Conservation (phyloP, 64 coral and sea anemone species). For the Acropora yongei region DNA sequence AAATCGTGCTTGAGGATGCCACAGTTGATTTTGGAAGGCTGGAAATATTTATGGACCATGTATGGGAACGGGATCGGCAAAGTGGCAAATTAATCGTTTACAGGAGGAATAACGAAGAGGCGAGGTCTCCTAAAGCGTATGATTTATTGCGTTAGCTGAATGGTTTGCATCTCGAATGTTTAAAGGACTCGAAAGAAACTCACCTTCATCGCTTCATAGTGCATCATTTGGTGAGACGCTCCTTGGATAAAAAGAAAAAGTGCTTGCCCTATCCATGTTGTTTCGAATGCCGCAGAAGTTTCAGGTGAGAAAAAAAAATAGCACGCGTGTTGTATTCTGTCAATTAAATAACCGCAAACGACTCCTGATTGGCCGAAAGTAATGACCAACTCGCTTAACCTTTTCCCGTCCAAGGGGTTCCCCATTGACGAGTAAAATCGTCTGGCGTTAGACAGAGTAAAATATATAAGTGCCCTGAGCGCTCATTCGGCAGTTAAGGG, state of each 20-base stretch:
- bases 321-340: constrained; percentile 16
- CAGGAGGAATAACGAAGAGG: background rate
- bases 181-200: background rate
- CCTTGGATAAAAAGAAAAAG: background rate
- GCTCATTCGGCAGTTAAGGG: too few relatives aligned
- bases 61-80: too few relatives aligned
- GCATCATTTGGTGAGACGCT: background rate
- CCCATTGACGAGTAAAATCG: too few relatives aligned
- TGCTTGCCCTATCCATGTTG: background rate
- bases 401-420: background rate
- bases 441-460: too few relatives aligned
- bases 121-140: too few relatives aligned
- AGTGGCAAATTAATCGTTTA: background rate
- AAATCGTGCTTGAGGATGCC: background rate
- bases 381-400: constrained; percentile 2
- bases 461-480: too few relatives aligned
- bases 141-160: constrained; percentile 9
- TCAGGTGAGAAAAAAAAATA: background rate
- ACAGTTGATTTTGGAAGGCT: background rate
- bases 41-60: background rate
- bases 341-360: background rate
- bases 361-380: background rate
- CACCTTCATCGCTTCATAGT: constrained; percentile 13
- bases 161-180: background rate
- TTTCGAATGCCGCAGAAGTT: constrained; percentile 3